Evolutionary conservation across 1,140 invertebrate genomes (phyloP).

Genomic region (Geopemphigus sp.): DNA sequence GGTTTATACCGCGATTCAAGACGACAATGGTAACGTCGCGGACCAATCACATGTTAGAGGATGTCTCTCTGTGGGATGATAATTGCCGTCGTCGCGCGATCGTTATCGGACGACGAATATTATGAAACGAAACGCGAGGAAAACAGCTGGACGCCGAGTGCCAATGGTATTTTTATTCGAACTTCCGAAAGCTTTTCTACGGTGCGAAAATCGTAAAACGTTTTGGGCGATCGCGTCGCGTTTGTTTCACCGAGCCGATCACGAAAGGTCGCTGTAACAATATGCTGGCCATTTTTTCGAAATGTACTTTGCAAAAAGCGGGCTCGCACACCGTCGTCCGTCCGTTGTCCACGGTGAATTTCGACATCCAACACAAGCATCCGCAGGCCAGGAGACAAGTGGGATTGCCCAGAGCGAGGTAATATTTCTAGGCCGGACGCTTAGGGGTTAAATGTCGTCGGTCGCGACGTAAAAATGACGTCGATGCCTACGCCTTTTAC

Average conservation of each 20-base stretch:
- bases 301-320: slow-evolving; percentile 31
- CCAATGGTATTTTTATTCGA: not conserved
- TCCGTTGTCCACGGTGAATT: slow-evolving; percentile 15
- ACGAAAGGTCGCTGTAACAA: not conserved
- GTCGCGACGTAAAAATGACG: too few relatives aligned
- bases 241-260: not conserved
- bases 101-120: too few relatives aligned
- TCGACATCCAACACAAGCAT: slow-evolving; percentile 45
- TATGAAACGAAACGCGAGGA: too few relatives aligned
- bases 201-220: not conserved
- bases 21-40: too few relatives aligned
- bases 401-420: slow-evolving; percentile 42
- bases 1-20: too few relatives aligned
- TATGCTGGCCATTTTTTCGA: slow-evolving; percentile 30
- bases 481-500: too few relatives aligned
- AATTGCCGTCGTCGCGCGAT: too few relatives aligned
- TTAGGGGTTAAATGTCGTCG: too few relatives aligned
- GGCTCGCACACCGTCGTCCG: slow-evolving; percentile 11
- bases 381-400: slow-evolving; percentile 20
- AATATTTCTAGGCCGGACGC: not conserved
- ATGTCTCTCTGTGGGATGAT: too few relatives aligned
- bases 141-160: slow-evolving; percentile 22
- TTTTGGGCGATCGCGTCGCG: too few relatives aligned
- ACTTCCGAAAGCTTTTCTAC: slow-evolving; percentile 17
- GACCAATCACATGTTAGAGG: too few relatives aligned